Conservation (phyloP, 37 sponge, comb jelly and placozoan genomes). For the Diacarnus erythraeanus region DNA sequence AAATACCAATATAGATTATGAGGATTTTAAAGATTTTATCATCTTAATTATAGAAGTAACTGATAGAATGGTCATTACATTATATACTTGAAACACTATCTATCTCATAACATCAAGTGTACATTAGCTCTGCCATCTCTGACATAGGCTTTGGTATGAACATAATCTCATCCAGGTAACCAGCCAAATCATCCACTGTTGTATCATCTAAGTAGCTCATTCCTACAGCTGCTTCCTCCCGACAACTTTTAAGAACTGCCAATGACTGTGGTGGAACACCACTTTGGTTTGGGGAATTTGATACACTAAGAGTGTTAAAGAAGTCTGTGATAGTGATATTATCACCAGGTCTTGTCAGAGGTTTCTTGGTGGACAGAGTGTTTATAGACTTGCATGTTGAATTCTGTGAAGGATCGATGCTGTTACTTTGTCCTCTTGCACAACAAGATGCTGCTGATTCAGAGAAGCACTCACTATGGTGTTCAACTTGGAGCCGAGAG, state of each 20-base stretch:
- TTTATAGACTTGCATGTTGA: background rate
- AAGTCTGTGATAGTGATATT: background rate
- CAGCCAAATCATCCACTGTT: slow-evolving; percentile 85
- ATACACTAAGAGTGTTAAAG: slow-evolving; percentile 23
- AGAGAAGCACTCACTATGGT: too few species aligned
- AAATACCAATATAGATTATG: too few species aligned
- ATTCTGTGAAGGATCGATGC: slow-evolving; percentile 11
- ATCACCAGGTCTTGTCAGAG: background rate
- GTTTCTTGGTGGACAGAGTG: too few species aligned
- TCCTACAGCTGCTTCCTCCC: slow-evolving; percentile 18
- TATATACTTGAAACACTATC: too few species aligned
- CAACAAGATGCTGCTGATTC: too few species aligned
- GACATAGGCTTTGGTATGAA: slow-evolving; percentile 86
- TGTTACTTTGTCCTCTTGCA: too few species aligned
- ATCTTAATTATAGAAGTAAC: too few species aligned
- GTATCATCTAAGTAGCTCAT: slow-evolving; percentile 50
- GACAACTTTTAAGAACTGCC: background rate
- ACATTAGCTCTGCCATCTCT: slow-evolving; percentile 86
- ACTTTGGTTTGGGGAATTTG: background rate
- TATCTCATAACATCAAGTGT: slow-evolving; percentile 77
- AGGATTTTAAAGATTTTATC: too few species aligned
- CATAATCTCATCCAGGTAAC: slow-evolving; percentile 79
- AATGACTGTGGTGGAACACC: background rate
- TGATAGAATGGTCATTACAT: too few species aligned
- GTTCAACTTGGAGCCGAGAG: too few species aligned